A percentile compares a stretch with the other conserved stretches of the same genome.
Evolutionary conservation across 2,888 invertebrate genomes (phyloP).

Genomic region (Drosophila robusta): DNA sequence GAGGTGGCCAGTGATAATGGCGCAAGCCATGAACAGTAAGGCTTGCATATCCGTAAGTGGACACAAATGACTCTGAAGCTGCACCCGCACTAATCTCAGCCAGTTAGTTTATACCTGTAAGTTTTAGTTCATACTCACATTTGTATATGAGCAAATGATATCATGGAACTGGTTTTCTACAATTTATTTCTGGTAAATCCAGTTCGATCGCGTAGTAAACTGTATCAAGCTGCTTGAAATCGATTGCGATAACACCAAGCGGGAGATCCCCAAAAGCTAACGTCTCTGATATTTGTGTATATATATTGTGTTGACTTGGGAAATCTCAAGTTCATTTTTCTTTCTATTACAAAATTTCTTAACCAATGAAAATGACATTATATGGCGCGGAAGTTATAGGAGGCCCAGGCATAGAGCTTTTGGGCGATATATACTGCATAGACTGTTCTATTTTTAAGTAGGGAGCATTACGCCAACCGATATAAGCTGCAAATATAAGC

Average conservation of each 20-base stretch:
- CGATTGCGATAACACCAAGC: constrained; percentile 20
- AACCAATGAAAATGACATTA: constrained; percentile 82
- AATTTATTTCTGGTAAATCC: constrained; percentile 58
- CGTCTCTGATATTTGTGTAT: not conserved
- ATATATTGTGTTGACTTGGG: constrained; percentile 4
- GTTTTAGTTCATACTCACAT: constrained; percentile 5
- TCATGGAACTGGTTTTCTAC: constrained; percentile 61
- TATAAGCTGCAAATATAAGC: constrained; percentile 62
- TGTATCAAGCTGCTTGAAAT: constrained; percentile 17
- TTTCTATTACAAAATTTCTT: constrained; percentile 7
- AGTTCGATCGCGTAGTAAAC: constrained; percentile 45
- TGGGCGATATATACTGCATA: constrained; percentile 83
- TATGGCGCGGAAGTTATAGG: constrained; percentile 81
- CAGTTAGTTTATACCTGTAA: constrained; percentile 8
- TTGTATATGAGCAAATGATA: constrained; percentile 19
- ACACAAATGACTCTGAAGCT: constrained; percentile 8
- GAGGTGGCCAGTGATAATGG: constrained; percentile 21
- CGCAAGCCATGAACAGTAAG: constrained; percentile 10
- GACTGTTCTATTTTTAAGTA: constrained; percentile 81
- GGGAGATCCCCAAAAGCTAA: constrained; percentile 19
- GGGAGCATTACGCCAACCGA: constrained; percentile 73
- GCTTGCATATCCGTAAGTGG: constrained; percentile 29
- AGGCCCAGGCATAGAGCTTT: constrained; percentile 82
- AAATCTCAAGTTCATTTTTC: constrained; percentile 11
- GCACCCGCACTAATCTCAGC: constrained; percentile 29